Evolutionary conservation across 2,113 vertebrate species (phyloP), one percentile per base, ranked within the genome.

Genomic region (Buteo buteo): DNA sequence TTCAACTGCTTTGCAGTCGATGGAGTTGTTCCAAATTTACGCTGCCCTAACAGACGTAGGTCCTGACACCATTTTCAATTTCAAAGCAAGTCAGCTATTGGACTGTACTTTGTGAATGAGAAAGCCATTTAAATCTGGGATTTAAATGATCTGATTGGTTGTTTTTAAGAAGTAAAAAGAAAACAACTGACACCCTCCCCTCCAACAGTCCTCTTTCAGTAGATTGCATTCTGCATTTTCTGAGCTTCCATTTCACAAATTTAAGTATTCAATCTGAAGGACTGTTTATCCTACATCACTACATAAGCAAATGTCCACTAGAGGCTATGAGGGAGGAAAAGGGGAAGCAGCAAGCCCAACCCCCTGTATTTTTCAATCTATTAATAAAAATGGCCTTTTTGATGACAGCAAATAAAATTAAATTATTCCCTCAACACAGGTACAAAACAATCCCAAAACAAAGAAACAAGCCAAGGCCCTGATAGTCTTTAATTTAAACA

Each of bases 21-120:
- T 90, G 25, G 61, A 86, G 55, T 86, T 90, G 61, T 73, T 96
- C 34, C 66, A 82, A 59, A 94, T 96, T 88, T 87, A 34, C 61
- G 8, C 25, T 42, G 55, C 61, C 34, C 50, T 74, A 78, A 79
- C 38, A 85, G 54, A 59, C 38, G 29, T 4, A 78, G 45, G 87
- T 93, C 62, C 76, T 83, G 82, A 80, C 76, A 59, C 84, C 12
- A 22, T 36, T 95, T 97, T 93, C 59, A 93, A 55, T 80, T 73
- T 54, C 90, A 86, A 90, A 93, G 61, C 16, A 81, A 66, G 66
- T 89, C 95, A 87, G 78, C 69, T 82, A 57, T 52, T 85, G 77
- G 93, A 58, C 76, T 70, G 57, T 17, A 64, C 93, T 94, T 66
- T 84, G 50, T 87, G 65, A 94, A 96, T 83, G 69, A 96, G 65